A percentile compares a stretch with the other conserved stretches of the same genome.
Conservation (phyloP, 2,888 invertebrate species). For the Caenorhabditis uteleia region DNA sequence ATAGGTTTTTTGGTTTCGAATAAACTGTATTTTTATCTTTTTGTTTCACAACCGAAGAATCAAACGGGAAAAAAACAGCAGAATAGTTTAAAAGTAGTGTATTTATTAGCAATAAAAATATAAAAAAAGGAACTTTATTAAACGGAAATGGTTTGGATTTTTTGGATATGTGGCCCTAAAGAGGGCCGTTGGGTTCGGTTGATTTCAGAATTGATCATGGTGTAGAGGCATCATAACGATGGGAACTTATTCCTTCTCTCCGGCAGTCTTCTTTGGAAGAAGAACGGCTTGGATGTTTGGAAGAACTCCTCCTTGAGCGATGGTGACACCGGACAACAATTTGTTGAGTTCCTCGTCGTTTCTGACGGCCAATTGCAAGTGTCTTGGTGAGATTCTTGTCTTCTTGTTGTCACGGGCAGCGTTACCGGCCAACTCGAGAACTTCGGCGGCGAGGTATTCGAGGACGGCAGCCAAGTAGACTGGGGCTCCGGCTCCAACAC, state of each 20-base stretch:
- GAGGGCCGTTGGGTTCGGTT: constrained; percentile 54
- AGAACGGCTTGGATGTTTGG: constrained; percentile 68
- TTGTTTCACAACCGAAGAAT: no score
- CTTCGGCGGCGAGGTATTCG: constrained; percentile 67
- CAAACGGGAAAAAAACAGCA: no score
- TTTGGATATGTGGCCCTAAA: constrained; percentile 49
- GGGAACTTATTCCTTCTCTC: constrained; percentile 43
- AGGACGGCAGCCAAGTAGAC: constrained; percentile 66
- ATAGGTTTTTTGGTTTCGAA: no score
- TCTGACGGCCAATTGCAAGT: constrained; percentile 42
- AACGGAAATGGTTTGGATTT: no score
- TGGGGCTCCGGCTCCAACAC: constrained; percentile 66
- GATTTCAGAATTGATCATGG: neutral
- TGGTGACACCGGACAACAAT: constrained; percentile 77
- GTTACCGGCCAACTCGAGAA: constrained; percentile 65
- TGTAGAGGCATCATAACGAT: neutral
- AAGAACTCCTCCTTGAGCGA: constrained; percentile 84
- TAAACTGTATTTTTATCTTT: no score
- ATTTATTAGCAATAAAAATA: no score
- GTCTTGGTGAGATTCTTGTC: constrained; percentile 69
- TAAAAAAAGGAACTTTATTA: no score
- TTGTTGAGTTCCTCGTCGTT: constrained; percentile 50
- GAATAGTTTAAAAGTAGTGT: no score
- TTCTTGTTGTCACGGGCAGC: constrained; percentile 73
- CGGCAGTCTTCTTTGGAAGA: constrained; percentile 68